These are phyloP conservation scores for Diacarnus erythraeanus DNA, from an alignment of 37 sponge, comb jelly and placozoan genomes.

Conservation along the genomic window DNA sequence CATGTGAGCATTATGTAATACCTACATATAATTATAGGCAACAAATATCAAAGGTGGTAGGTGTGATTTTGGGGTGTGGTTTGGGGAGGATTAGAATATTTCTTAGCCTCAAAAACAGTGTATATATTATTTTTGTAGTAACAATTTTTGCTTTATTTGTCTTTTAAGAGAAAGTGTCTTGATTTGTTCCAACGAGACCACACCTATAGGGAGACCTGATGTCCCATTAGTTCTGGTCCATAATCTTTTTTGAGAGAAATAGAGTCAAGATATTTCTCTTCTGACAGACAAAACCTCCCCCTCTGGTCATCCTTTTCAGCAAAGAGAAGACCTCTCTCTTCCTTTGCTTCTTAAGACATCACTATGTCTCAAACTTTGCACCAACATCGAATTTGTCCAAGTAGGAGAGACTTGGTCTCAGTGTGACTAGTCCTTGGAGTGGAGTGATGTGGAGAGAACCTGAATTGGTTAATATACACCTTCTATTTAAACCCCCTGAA, in stretches of 20 bases:
- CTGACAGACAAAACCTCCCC: slow-evolving; percentile 1
- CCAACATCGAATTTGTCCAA: slow-evolving; percentile 46
- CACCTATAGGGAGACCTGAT: slow-evolving; percentile 25
- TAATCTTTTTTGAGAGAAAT: slow-evolving; percentile 23
- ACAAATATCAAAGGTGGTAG: no score
- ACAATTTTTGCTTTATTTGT: no score
- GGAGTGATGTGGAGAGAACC: slow-evolving; percentile 77
- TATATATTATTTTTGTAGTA: no score
- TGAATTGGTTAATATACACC: neutral
- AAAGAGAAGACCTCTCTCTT: slow-evolving; percentile 51
- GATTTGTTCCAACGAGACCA: slow-evolving; percentile 27
- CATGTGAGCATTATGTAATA: slow-evolving; percentile 30
- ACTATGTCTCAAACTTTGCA: neutral
- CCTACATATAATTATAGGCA: neutral
- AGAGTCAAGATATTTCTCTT: slow-evolving; percentile 27
- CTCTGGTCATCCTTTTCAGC: slow-evolving; percentile 27
- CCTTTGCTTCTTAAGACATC: slow-evolving; percentile 43
- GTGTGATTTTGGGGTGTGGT: no score
- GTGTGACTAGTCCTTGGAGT: slow-evolving; percentile 50
- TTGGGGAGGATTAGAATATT: no score
- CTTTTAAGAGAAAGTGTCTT: slow-evolving; percentile 36
- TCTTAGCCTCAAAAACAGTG: no score
- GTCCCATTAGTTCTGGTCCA: neutral
- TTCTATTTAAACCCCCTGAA: no score
- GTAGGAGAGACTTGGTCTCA: slow-evolving; percentile 53